phyloP scores from a whole-genome alignment of 1,140 invertebrate genomes.

The Aphaenogaster rudis region DNA sequence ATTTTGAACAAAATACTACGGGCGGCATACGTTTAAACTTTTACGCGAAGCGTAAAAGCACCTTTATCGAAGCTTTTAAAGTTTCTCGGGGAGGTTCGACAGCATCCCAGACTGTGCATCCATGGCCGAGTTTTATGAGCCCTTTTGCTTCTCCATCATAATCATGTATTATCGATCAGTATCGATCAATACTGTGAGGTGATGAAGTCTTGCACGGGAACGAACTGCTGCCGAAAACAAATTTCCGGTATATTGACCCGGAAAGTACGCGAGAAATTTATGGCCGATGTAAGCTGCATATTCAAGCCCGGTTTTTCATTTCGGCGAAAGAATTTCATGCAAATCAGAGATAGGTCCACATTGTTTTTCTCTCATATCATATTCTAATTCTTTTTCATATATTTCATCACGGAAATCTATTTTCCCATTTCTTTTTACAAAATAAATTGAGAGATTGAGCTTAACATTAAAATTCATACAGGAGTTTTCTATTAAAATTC shows the following conservation, averaged over 20 bases:
- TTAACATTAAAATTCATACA: neutral
- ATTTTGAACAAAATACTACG: slow-evolving; percentile 46
- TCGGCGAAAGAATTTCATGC: slow-evolving; percentile 42
- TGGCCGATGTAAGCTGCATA: slow-evolving; percentile 52
- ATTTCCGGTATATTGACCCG: slow-evolving; percentile 59
- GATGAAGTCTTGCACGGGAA: slow-evolving; percentile 39
- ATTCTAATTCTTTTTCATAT: slow-evolving; percentile 45
- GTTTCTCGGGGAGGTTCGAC: slow-evolving; percentile 48
- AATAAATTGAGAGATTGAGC: neutral
- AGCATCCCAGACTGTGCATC: slow-evolving; percentile 26
- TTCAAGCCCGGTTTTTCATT: slow-evolving; percentile 51
- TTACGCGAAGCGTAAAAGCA: slow-evolving; percentile 33
- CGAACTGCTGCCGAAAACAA: slow-evolving; percentile 51
- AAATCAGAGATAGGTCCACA: slow-evolving; percentile 35
- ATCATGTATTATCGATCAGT: slow-evolving; percentile 62
- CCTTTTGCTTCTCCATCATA: slow-evolving; percentile 45
- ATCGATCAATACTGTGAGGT: slow-evolving; percentile 47
- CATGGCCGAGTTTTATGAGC: slow-evolving; percentile 48
- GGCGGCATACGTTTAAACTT: slow-evolving; percentile 37
- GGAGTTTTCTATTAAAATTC: slow-evolving; percentile 23
- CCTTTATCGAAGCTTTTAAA: slow-evolving; percentile 41
- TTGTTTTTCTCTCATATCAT: slow-evolving; percentile 33
- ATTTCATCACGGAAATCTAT: slow-evolving; percentile 36
- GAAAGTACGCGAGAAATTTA: slow-evolving; percentile 62
- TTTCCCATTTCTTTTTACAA: neutral